These are phyloP conservation scores for Ceratoteleas bidentatus DNA, from an alignment of 1,140 invertebrate species.

Conservation along the genomic window DNA sequence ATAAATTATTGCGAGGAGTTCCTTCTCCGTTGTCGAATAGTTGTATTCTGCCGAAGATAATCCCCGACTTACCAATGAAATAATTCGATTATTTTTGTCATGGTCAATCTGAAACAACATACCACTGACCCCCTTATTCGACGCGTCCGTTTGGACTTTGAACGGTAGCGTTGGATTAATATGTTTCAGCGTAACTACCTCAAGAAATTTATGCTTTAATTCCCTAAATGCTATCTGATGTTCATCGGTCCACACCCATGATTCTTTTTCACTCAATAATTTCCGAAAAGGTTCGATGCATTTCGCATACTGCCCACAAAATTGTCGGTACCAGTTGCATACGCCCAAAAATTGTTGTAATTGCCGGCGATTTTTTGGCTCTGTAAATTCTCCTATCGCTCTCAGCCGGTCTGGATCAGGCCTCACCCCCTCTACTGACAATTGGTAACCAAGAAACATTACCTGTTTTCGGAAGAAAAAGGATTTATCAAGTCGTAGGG, in stretches of 20 bases:
- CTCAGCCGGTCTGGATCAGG: too few relatives aligned
- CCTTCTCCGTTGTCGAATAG: too few relatives aligned
- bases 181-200: neutral
- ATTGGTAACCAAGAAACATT: too few relatives aligned
- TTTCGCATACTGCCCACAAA: neutral
- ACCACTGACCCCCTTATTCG: neutral
- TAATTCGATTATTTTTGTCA: too few relatives aligned
- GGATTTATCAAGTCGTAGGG: too few relatives aligned
- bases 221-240: neutral
- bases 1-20: too few relatives aligned
- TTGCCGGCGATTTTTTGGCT: neutral
- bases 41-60: too few relatives aligned
- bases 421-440: too few relatives aligned
- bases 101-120: neutral
- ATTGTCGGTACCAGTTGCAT: conserved; percentile 3
- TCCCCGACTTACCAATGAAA: too few relatives aligned
- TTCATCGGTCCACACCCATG: neutral
- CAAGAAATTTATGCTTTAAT: neutral
- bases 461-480: too few relatives aligned
- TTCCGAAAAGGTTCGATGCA: neutral
- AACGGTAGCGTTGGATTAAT: neutral
- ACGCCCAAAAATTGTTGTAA: neutral
- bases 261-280: neutral
- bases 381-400: neutral
- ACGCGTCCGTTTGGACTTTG: too few relatives aligned